Conservation (phyloP, 2,113 vertebrate genomes). For the Crotalus tigris region DNA sequence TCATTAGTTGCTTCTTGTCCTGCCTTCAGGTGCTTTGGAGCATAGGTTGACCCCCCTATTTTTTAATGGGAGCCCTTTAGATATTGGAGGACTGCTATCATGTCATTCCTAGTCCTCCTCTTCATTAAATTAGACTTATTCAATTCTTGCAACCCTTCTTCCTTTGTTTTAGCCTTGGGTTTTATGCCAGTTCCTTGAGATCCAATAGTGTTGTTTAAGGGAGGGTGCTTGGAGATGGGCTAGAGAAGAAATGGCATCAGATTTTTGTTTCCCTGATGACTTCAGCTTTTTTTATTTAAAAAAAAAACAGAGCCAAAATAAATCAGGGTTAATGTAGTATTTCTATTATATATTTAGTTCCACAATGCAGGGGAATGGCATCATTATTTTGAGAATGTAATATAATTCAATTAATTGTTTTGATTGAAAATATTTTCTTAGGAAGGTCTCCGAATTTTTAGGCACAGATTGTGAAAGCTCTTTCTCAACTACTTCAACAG, state of each 20-base stretch:
- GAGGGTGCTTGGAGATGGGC: not conserved
- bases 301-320: not conserved
- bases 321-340: too few species aligned
- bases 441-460: not conserved
- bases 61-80: not conserved
- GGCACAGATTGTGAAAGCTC: not conserved
- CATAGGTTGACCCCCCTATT: not conserved
- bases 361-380: not conserved
- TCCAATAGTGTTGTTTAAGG: not conserved
- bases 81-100: not conserved
- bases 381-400: not conserved
- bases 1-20: too few species aligned
- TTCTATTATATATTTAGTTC: not conserved
- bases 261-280: not conserved
- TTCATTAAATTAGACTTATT: not conserved
- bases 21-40: too few species aligned
- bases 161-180: not conserved
- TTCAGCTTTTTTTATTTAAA: not conserved
- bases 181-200: not conserved
- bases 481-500: not conserved
- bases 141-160: not conserved
- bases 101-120: not conserved
- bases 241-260: not conserved
- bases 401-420: not conserved
- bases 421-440: not conserved